These are phyloP conservation scores for Apodemus speciosus DNA, from an alignment of 2,113 vertebrate genomes.

Conservation along the genomic window DNA sequence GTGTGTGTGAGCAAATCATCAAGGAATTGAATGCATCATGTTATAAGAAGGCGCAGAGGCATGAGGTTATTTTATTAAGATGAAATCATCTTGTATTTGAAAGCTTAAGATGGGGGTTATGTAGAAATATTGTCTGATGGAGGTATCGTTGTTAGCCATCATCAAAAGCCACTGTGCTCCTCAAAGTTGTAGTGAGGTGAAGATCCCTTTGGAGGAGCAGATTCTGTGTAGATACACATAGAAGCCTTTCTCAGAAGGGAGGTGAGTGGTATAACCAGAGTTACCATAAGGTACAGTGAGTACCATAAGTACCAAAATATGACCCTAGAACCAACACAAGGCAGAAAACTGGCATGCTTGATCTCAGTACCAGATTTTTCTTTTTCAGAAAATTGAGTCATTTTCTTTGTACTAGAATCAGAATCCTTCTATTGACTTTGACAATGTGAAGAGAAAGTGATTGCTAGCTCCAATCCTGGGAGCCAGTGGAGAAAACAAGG, in stretches of 20 bases:
- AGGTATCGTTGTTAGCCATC: background rate
- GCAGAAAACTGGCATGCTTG: background rate
- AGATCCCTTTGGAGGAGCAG: background rate
- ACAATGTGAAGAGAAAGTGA: background rate
- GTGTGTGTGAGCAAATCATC: background rate
- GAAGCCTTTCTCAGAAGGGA: background rate
- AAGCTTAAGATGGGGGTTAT: background rate
- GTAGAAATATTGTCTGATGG: background rate
- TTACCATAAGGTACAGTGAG: background rate
- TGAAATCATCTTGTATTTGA: background rate
- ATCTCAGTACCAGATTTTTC: background rate
- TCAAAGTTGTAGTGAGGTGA: background rate
- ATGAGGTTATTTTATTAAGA: constrained; percentile 9
- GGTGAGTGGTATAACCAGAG: background rate
- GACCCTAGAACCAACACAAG: background rate
- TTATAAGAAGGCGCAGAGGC: background rate
- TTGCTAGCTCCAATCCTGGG: background rate
- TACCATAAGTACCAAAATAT: background rate
- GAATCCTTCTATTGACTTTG: background rate
- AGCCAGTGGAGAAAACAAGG: background rate
- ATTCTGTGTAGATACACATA: background rate
- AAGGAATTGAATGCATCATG: background rate
- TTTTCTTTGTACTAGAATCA: background rate
- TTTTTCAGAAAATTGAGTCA: background rate
- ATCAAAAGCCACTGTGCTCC: background rate